These are phyloP conservation scores for Galerucella nymphaeae DNA, from an alignment of 2,888 invertebrate genomes.

Conservation along the genomic window DNA sequence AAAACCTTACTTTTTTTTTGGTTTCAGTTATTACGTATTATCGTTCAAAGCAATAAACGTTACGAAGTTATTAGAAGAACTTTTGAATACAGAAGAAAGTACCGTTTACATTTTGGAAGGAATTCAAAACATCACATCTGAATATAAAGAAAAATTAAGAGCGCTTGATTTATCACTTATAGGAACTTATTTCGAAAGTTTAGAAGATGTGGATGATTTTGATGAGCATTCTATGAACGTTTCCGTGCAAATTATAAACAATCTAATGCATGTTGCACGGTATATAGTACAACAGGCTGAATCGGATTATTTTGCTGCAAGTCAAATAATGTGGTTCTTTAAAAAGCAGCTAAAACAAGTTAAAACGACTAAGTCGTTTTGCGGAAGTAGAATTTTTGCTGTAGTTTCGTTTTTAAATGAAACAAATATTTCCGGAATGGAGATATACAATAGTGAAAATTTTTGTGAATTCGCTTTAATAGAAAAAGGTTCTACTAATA, in stretches of 20 bases:
- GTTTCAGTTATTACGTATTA: slow-evolving; percentile 33
- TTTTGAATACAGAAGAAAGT: neutral
- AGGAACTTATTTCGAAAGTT: slow-evolving; percentile 8
- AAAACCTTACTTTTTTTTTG: slow-evolving; percentile 1
- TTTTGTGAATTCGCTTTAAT: neutral
- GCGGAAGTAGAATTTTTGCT: neutral
- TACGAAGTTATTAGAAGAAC: slow-evolving; percentile 27
- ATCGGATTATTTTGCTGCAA: neutral
- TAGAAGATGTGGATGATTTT: slow-evolving; percentile 21
- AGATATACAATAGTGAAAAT: slow-evolving; percentile 14
- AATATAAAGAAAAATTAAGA: slow-evolving; percentile 8
- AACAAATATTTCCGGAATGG: neutral
- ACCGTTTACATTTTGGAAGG: neutral
- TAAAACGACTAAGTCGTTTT: neutral
- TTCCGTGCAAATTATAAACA: neutral
- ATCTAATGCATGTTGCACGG: neutral
- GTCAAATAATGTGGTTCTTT: neutral
- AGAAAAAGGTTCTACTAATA: neutral
- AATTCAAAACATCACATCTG: slow-evolving; percentile 10
- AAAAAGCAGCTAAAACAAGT: neutral
- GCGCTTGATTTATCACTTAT: slow-evolving; percentile 25
- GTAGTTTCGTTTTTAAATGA: neutral
- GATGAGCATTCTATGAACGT: neutral
- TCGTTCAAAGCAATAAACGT: slow-evolving; percentile 23
- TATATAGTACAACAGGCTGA: slow-evolving; percentile 8